These are phyloP conservation scores for Nixonia krombeini DNA, from an alignment of 1,140 invertebrate species.

Conservation along the genomic window DNA sequence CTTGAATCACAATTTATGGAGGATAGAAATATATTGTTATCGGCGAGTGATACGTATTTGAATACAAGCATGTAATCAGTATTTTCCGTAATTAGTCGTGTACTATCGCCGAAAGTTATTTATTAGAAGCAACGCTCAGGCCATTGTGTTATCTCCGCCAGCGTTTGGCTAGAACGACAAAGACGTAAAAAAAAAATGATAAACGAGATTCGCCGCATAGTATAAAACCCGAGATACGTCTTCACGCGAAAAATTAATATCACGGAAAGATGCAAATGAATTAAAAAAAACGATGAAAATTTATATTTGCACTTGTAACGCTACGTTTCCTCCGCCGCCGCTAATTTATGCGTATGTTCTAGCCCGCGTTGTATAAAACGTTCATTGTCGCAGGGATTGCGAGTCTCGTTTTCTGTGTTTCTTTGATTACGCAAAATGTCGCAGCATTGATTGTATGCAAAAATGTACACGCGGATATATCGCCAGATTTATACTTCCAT, in stretches of 20 bases:
- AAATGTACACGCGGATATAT: too few species aligned
- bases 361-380: too few species aligned
- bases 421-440: too few species aligned
- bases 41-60: neutral
- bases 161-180: neutral
- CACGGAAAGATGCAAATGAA: slow-evolving; percentile 7
- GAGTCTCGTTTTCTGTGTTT: too few species aligned
- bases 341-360: neutral
- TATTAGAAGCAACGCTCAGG: neutral
- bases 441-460: too few species aligned
- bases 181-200: slow-evolving; percentile 2
- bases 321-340: neutral
- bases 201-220: neutral
- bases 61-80: slow-evolving; percentile 4
- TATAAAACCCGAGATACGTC: neutral
- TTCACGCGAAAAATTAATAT: neutral
- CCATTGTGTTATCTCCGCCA: slow-evolving; percentile 6
- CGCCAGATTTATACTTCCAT: too few species aligned
- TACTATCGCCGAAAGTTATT: slow-evolving; percentile 5
- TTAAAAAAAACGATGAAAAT: slow-evolving; percentile 1
- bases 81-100: neutral
- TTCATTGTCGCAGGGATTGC: too few species aligned
- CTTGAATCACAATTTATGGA: neutral
- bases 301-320: neutral
- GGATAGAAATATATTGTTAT: too few species aligned